Percentiles rank a stretch among this genome's conserved stretches.
Conservation (phyloP, 2,888 invertebrate genomes). For the Gymnoscelis rufifasciata region DNA sequence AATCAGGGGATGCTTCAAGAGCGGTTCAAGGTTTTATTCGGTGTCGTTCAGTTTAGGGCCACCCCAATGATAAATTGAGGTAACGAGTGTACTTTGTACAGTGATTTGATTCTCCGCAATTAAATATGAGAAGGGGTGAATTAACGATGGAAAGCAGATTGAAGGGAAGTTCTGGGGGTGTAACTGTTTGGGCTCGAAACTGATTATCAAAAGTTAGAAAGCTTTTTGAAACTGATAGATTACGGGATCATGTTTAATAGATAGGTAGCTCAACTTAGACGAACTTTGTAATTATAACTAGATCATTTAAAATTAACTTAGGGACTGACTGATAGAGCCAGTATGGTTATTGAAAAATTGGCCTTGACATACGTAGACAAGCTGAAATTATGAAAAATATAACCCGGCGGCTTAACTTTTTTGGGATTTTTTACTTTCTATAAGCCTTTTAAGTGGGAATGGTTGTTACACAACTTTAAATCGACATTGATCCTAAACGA, state of each 20-base stretch:
- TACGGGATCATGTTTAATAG: neutral
- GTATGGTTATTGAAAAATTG: too few relatives aligned
- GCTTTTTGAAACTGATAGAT: neutral
- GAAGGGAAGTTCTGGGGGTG: neutral
- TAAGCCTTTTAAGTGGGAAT: too few relatives aligned
- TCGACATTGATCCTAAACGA: too few relatives aligned
- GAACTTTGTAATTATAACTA: too few relatives aligned
- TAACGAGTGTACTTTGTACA: constrained; percentile 20
- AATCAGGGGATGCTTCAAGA: constrained; percentile 13
- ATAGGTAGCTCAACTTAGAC: too few relatives aligned
- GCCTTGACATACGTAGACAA: too few relatives aligned
- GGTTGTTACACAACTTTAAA: too few relatives aligned
- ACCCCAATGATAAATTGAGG: constrained; percentile 23
- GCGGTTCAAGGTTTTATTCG: constrained; percentile 17
- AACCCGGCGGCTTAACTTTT: too few relatives aligned
- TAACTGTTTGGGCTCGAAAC: neutral
- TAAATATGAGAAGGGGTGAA: constrained; percentile 18
- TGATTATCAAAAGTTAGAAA: neutral
- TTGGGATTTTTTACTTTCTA: too few relatives aligned
- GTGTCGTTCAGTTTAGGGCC: constrained; percentile 11
- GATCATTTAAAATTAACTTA: too few relatives aligned
- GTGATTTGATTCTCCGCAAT: constrained; percentile 22
- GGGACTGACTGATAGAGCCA: too few relatives aligned
- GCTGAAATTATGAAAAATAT: too few relatives aligned
- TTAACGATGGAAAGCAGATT: constrained; percentile 14